phyloP scores from a whole-genome alignment of 2,797 vertebrate species.

The Tauraco hartlaubi region DNA sequence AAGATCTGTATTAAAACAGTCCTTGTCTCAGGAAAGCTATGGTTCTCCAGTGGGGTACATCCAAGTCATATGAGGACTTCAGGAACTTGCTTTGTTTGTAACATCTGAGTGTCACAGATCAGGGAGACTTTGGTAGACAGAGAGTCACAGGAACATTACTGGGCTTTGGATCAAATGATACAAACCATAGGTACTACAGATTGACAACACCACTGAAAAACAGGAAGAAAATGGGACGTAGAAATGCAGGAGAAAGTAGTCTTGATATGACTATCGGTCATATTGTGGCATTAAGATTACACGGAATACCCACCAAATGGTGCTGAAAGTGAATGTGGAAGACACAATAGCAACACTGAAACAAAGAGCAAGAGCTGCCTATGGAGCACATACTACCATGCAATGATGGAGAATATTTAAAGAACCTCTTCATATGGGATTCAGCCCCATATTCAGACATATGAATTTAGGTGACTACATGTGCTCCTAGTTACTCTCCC shows the following conservation, averaged over 20 bases:
- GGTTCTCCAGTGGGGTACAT: not conserved
- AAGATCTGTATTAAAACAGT: not conserved
- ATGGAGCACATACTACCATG: not conserved
- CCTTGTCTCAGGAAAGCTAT: not conserved
- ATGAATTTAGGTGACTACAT: not conserved
- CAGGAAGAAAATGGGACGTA: not conserved
- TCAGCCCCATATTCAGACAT: fast-evolving
- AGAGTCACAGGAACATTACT: not conserved
- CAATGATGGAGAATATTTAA: not conserved
- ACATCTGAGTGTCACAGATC: not conserved
- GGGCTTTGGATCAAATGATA: not conserved
- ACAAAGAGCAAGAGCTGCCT: not conserved
- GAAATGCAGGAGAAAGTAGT: not conserved
- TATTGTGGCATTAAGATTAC: not conserved
- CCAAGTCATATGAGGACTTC: not conserved
- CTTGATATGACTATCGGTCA: not conserved
- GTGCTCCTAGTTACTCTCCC: not conserved
- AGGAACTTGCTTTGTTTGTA: not conserved
- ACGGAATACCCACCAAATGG: not conserved
- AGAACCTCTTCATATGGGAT: not conserved
- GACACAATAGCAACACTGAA: not conserved
- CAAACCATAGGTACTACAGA: not conserved
- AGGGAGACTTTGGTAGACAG: not conserved
- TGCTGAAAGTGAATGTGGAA: not conserved
- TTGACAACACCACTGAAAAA: not conserved